Conservation (phyloP, 1,140 invertebrate genomes). For the Aphelenchoides fujianensis region DNA sequence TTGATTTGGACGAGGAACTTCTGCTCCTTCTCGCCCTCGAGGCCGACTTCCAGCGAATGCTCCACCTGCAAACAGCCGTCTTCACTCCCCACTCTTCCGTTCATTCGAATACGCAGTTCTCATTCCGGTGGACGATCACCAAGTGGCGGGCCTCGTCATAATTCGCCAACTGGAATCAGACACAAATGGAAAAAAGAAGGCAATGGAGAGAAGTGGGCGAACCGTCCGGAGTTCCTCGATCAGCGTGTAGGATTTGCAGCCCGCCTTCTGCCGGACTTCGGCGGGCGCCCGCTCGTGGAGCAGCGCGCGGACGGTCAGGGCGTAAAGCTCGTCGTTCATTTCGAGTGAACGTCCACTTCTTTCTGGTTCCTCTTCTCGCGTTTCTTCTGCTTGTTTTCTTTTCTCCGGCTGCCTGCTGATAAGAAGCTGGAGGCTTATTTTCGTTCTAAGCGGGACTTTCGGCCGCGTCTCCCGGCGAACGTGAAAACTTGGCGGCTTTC, state of each 20-base stretch:
- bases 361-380: background rate
- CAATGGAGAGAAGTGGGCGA: too few species aligned
- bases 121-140: constrained; percentile 13
- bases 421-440: too few species aligned
- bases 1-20: constrained; percentile 20
- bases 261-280: background rate
- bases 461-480: too few species aligned
- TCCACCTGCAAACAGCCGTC: background rate
- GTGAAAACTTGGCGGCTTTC: too few species aligned
- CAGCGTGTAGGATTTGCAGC: constrained; percentile 6
- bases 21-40: background rate
- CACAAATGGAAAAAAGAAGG: constrained; percentile 1
- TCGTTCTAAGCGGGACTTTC: too few species aligned
- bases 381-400: too few species aligned
- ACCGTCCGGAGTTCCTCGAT: constrained; percentile 15
- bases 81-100: background rate
- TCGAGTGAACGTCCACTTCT: background rate
- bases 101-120: constrained; percentile 29
- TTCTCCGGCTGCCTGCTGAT: too few species aligned
- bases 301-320: constrained; percentile 10
- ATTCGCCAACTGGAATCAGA: background rate
- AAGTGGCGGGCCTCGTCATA: constrained; percentile 14
- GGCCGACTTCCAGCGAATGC: background rate
- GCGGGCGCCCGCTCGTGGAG: background rate
- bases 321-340: constrained; percentile 18